Percentiles rank a stretch among this genome's conserved stretches.
These are phyloP conservation scores for Macrotus californicus DNA, from an alignment of 2,113 vertebrate genomes.

Conservation along the genomic window DNA sequence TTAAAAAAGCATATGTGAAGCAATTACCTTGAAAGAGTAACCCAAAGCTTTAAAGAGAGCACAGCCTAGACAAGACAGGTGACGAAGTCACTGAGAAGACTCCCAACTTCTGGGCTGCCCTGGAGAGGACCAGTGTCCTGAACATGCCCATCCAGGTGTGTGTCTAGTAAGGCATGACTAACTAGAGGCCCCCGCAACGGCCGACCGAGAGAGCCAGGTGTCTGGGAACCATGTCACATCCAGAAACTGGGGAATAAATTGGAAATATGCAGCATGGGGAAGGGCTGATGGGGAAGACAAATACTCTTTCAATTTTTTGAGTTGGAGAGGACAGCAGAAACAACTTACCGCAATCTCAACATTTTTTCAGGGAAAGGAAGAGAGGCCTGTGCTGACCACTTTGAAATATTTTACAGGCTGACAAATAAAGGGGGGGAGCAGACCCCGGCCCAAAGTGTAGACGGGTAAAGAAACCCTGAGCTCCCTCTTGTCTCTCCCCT, in stretches of 20 bases:
- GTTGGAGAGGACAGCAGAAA: neutral
- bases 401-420: slow-evolving; percentile 24
- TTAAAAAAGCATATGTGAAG: neutral
- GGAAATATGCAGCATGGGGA: neutral
- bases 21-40: neutral
- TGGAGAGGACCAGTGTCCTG: neutral
- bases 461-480: neutral
- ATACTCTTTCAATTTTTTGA: neutral
- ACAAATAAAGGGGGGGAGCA: neutral
- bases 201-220: neutral
- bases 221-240: neutral
- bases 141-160: neutral
- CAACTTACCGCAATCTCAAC: neutral
- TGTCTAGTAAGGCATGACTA: neutral
- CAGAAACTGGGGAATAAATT: neutral
- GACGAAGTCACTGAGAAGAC: neutral
- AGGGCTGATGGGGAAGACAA: neutral
- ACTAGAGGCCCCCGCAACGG: neutral
- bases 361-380: neutral
- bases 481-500: neutral
- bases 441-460: neutral
- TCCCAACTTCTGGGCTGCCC: neutral
- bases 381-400: neutral
- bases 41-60: neutral
- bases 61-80: neutral